Percentiles rank a stretch among this genome's conserved stretches.
Conservation (phyloP, 1,140 invertebrate genomes). For the honey bee (Apis mellifera) region Amel_HAv3.1 CM009941.2:1077501-1078000, state of each 20-base stretch:
- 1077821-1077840: too few species aligned
- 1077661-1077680: background rate
- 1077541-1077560: slow-evolving; percentile 19
- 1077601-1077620: slow-evolving; percentile 26
- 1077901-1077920: slow-evolving; percentile 16
- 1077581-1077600: background rate
- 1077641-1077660: slow-evolving; percentile 19
- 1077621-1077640: slow-evolving; percentile 5
- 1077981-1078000: background rate
- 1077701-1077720: background rate
- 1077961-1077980: slow-evolving; percentile 8
- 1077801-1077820: too few species aligned
- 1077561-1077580: slow-evolving; percentile 12
- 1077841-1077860: background rate
- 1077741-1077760: background rate
- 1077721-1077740: background rate
- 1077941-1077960: slow-evolving; percentile 53
- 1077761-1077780: too few species aligned
- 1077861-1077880: background rate
- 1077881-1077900: slow-evolving; percentile 11
- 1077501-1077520: slow-evolving; percentile 8
- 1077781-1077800: too few species aligned
- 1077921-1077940: slow-evolving; percentile 47
- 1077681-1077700: background rate
- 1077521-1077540: slow-evolving; percentile 7